Percentiles rank a stretch among this genome's conserved stretches.
Evolutionary conservation across 2,888 invertebrate species (phyloP).

Genomic region (Xanthorhoe designata): DNA sequence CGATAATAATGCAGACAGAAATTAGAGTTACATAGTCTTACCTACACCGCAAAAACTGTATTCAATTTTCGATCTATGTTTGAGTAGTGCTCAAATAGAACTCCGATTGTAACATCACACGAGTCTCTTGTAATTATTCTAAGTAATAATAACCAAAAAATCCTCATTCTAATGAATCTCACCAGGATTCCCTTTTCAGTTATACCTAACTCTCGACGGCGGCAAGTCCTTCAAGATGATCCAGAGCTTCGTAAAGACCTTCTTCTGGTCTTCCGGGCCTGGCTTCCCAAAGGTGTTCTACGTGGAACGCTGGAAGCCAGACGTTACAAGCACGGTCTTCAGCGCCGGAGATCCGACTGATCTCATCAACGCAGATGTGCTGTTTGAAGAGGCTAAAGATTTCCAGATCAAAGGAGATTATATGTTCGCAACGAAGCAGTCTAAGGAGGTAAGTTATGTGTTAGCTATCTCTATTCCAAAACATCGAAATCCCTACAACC

Average conservation of each 20-base stretch:
- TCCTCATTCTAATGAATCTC: background rate
- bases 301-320: constrained; percentile 88
- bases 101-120: too few relatives aligned
- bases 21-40: too few relatives aligned
- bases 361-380: constrained; percentile 78
- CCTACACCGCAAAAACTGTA: background rate
- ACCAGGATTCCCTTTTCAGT: constrained; percentile 67
- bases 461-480: background rate
- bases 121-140: too few relatives aligned
- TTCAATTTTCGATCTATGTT: background rate
- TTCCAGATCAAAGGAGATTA: constrained; percentile 94
- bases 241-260: constrained; percentile 91
- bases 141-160: too few relatives aligned
- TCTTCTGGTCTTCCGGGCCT: constrained; percentile 88
- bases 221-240: constrained; percentile 89
- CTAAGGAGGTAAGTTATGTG: constrained; percentile 82
- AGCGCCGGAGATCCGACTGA: constrained; percentile 86
- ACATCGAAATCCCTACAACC: too few relatives aligned
- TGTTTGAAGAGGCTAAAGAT: constrained; percentile 90
- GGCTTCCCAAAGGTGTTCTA: constrained; percentile 84
- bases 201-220: constrained; percentile 91
- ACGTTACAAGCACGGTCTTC: constrained; percentile 88
- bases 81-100: too few relatives aligned
- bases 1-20: too few relatives aligned
- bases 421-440: constrained; percentile 92